Evolutionary conservation across 2,797 vertebrate genomes (phyloP).

Genomic region (Gallirallus australis): DNA sequence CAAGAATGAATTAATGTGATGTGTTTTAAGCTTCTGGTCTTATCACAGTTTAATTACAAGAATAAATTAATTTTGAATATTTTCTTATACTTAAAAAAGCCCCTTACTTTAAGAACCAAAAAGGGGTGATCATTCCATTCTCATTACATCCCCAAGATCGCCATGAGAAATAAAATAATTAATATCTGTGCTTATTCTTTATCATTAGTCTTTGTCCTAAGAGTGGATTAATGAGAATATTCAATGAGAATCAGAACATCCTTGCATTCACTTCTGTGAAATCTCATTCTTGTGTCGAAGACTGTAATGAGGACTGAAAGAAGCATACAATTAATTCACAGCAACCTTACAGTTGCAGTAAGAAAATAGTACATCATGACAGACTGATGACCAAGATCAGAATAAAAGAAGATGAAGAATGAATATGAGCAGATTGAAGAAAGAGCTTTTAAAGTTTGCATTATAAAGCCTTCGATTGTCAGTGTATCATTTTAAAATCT

Average conservation of each 20-base stretch:
- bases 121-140: constrained; percentile 33
- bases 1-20: constrained; percentile 49
- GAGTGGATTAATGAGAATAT: constrained; percentile 65
- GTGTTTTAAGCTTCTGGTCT: constrained; percentile 62
- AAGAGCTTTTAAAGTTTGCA: neutral
- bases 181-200: constrained; percentile 48
- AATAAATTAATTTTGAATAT: constrained; percentile 65
- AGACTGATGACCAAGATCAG: neutral
- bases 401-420: neutral
- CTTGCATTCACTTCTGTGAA: constrained; percentile 28
- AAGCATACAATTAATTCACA: constrained; percentile 39
- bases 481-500: neutral
- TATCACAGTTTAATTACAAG: constrained; percentile 51
- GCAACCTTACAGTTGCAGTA: neutral
- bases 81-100: constrained; percentile 9
- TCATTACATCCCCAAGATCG: constrained; percentile 40
- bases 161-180: constrained; percentile 63
- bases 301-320: constrained; percentile 59
- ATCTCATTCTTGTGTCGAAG: constrained; percentile 47
- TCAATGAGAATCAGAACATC: constrained; percentile 54
- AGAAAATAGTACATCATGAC: neutral
- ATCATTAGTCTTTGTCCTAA: constrained; percentile 51
- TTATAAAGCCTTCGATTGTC: neutral
- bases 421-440: neutral
- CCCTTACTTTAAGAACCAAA: neutral